phyloP scores from a whole-genome alignment of 2,797 vertebrate species.

The Xiphophorus birchmanni region DNA sequence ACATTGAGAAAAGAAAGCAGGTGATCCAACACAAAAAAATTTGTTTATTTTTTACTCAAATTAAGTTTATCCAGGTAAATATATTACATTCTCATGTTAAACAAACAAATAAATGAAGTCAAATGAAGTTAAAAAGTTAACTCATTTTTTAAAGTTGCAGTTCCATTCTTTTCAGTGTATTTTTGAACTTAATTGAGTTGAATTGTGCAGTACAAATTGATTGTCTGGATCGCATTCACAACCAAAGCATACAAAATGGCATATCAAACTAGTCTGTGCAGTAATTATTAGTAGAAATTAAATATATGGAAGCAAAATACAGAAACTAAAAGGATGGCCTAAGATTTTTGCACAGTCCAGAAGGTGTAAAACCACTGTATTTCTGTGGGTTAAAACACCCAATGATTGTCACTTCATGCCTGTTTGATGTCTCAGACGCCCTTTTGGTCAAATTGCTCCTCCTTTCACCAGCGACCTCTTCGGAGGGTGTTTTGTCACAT shows the following conservation, averaged over 20 bases:
- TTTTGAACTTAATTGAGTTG: too few relatives aligned
- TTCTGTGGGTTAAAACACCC: background rate
- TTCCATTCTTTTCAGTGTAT: too few relatives aligned
- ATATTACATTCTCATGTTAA: too few relatives aligned
- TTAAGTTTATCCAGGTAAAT: too few relatives aligned
- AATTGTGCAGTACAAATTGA: too few relatives aligned
- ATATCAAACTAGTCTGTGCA: background rate
- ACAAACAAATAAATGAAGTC: too few relatives aligned
- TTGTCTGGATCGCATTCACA: background rate
- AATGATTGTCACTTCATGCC: constrained; percentile 4
- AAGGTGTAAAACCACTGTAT: too few relatives aligned
- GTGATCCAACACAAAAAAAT: too few relatives aligned
- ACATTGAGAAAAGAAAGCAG: too few relatives aligned
- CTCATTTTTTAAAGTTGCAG: too few relatives aligned
- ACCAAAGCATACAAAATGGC: background rate
- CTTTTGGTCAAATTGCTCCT: constrained; percentile 27
- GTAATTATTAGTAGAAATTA: background rate
- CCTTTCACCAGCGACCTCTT: constrained; percentile 21
- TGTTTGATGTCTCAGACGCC: constrained; percentile 24
- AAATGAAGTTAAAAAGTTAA: too few relatives aligned
- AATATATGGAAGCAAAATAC: background rate
- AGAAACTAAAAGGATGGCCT: background rate
- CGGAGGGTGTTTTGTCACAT: constrained; percentile 12
- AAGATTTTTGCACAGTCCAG: background rate
- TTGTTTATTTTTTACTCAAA: too few relatives aligned